phyloP scores from a whole-genome alignment of 2,797 vertebrate genomes.

The Mormyrus proboscirostris region DNA sequence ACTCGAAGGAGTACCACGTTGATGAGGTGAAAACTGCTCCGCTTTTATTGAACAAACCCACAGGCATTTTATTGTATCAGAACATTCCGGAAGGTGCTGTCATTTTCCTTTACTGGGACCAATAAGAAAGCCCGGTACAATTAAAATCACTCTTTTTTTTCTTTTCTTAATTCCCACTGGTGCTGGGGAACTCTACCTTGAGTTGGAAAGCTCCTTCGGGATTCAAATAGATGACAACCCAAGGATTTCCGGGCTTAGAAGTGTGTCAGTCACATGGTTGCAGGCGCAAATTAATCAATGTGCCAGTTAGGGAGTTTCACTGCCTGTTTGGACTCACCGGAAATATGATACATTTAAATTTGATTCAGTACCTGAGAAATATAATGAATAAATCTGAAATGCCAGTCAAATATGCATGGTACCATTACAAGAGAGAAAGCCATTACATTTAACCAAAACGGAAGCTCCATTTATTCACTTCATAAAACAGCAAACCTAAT shows the following conservation, averaged over 20 bases:
- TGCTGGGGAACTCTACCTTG: not conserved
- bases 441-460: not conserved
- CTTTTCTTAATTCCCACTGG: not conserved
- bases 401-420: not conserved
- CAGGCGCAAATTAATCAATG: conserved; percentile 10
- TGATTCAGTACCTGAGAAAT: not conserved
- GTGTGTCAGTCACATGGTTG: conserved; percentile 2
- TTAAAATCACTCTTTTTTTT: conserved; percentile 3
- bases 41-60: not conserved
- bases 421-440: not conserved
- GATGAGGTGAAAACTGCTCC: not conserved
- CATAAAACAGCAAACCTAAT: not conserved
- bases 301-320: not conserved
- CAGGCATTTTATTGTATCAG: not conserved
- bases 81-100: conserved; percentile 1
- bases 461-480: not conserved
- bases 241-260: conserved; percentile 8
- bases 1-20: not conserved
- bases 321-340: not conserved
- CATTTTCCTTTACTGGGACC: conserved; percentile 1
- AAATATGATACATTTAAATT: not conserved
- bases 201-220: not conserved
- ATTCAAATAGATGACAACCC: not conserved
- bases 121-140: not conserved
- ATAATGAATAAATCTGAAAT: not conserved